Evolutionary conservation across 2,797 vertebrate species (phyloP), one percentile per base, ranked within the genome.

Genomic region (Rhinella marina): DNA sequence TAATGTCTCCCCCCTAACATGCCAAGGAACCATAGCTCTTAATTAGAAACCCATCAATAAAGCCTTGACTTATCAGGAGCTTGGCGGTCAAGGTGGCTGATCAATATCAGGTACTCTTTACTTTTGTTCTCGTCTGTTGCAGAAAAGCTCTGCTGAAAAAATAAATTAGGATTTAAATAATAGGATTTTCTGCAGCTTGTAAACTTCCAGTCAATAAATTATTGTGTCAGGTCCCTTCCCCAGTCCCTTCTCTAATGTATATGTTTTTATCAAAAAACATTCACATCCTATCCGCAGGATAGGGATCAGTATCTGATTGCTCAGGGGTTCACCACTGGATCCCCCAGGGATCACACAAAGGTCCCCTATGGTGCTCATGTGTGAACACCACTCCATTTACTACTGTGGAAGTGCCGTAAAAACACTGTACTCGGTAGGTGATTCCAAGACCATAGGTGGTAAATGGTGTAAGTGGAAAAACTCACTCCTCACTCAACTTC

Each of bases 1-100:
- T 0, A 0, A 61, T 90, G 79, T 85, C 90, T 76, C 78, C 90
- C 77, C 13, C 29, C 90, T 59, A 84, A 90, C 72, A 91, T 25
- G 81, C 78, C 86, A 78, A 90, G 62, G 75, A 90, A 82, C 19
- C 61, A 4, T 5, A 29, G 75, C 9, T 90, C 32, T 0, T 54
- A 70, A 61, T 0, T 54, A 75, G 50, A 89, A 27, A 14, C 48
- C 52, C 85, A 73, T 82, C 86, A 91, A 72, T 81, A 88, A 85
- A 84, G 83, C 27, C 76, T 4, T 77, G 89, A 70, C 27, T 82
- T 68, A 85, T 90, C 83, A 84, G 73, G 2, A 76, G 73, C 14
- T 76, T 23, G 23, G 77, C 87, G 52, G 4, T 41, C 61, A 78
- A 88, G 61, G 68, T 8, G 27, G 91, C 87, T n/a, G 59, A 59